Evolutionary conservation across 2,797 vertebrate genomes (phyloP), one percentile per base, ranked within the genome.

Genomic region (Atherinosoma microstoma): DNA sequence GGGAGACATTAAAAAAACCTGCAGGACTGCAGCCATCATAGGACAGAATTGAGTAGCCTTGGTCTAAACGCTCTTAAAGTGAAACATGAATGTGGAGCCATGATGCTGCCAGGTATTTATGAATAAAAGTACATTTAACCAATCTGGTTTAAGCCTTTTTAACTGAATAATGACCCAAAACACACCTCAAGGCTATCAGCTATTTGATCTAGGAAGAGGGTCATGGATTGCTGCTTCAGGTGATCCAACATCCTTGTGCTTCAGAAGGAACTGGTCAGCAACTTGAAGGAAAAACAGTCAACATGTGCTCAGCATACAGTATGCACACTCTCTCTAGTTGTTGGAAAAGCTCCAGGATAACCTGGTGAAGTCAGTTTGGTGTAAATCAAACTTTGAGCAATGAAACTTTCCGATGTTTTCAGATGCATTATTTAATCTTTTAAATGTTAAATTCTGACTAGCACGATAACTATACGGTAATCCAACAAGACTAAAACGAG

Each of bases 301-400:
- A 40, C 34, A 59, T 65, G 27, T 51, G 56, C 29, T 70, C 67
- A 65, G 74, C 27, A 20, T 49, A 45, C 35, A 35, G 15, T 34
- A 24, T 42, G 13, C 12, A 29, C 13, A 40, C 24, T 67, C 24
- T 36, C 29, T 57, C 27, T 12, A 42, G 36, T 11, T 40, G 8
- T 56, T n/a, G 36, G 51, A 30, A 67, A 67, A 56, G 15, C 3
- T 38, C 16, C 16, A 20, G 16, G 42, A 47, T 47, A 47, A 49
- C 29, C 7, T 15, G 11, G 38, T 42, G 53, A 22, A 29, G 11
- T 10, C 24, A 30, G 24, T 29, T 30, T 35, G 27, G 22, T 30
- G 24, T 10, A 58, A 18, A 34, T 16, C 15, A 29, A 20, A 27
- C 24, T 42, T n/a, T 40, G 5, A 10, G 38, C 8, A 38, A 53